phyloP scores from a whole-genome alignment of 2,888 invertebrate species.

The Caenorhabditis sp. region DNA sequence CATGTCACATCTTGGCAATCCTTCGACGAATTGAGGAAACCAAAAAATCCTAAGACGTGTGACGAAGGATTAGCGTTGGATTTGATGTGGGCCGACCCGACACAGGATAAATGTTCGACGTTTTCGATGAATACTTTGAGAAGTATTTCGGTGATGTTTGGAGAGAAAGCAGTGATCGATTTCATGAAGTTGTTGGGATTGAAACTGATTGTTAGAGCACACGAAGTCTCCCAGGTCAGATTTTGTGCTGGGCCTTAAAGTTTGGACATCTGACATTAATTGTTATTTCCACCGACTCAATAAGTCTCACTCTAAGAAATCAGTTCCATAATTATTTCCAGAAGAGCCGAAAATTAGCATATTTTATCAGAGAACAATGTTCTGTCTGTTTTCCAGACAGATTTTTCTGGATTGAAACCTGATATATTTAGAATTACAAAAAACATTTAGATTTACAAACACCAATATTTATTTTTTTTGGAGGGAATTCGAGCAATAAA shows the following conservation, averaged over 20 bases:
- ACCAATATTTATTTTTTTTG: too few relatives aligned
- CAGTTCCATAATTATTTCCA: too few relatives aligned
- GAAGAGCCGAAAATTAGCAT: too few relatives aligned
- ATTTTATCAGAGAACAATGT: too few relatives aligned
- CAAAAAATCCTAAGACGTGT: slow-evolving; percentile 45
- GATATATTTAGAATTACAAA: too few relatives aligned
- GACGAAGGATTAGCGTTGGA: slow-evolving; percentile 59
- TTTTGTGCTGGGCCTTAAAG: neutral
- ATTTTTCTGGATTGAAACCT: too few relatives aligned
- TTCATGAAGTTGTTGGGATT: slow-evolving; percentile 52
- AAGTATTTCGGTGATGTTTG: slow-evolving; percentile 58
- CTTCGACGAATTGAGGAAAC: slow-evolving; percentile 38
- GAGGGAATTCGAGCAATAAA: too few relatives aligned
- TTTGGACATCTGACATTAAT: neutral
- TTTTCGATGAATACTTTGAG: slow-evolving; percentile 31
- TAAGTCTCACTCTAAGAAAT: too few relatives aligned
- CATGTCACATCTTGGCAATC: slow-evolving; percentile 50
- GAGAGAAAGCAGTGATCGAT: slow-evolving; percentile 48
- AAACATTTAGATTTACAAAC: too few relatives aligned
- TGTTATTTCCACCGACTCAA: too few relatives aligned
- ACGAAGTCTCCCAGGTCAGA: slow-evolving; percentile 52
- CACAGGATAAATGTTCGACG: slow-evolving; percentile 33
- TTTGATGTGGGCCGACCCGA: slow-evolving; percentile 64
- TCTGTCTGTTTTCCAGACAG: too few relatives aligned
- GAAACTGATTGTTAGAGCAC: slow-evolving; percentile 61